Evolutionary conservation across 2,888 invertebrate species (phyloP), one percentile per base, ranked within the genome.

Genomic region (Corbicula japonica): DNA sequence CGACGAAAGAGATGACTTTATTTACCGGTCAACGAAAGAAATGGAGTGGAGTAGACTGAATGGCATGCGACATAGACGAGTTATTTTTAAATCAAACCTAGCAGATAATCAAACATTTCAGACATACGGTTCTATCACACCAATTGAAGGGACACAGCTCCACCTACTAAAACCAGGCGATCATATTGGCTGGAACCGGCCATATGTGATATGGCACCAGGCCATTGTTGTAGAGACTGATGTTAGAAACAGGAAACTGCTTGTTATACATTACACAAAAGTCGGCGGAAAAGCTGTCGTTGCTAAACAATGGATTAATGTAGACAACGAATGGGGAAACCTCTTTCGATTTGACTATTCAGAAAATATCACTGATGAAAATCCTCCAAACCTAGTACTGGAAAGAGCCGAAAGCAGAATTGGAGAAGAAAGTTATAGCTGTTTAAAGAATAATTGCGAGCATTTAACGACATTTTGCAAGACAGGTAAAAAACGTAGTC

Each of bases 161-260:
- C n/a, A n/a, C n/a, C n/a, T n/a, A n/a, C n/a, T 74, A n/a, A 18
- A 50, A 32, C 35, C 32, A 0, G 74, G 60, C 8, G 74, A 74
- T 30, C 74, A 74, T 41, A 50, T 74, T 38, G 52, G 60, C 1
- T 74, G 74, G 74, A 66, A 52, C 15, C 12, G 68, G 44, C 32
- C n/a, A n/a, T n/a, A n/a, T n/a, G n/a, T n/a, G n/a, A n/a, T n/a
- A n/a, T n/a, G n/a, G n/a, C n/a, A n/a, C n/a, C n/a, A n/a, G n/a
- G n/a, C n/a, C n/a, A n/a, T n/a, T n/a, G n/a, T n/a, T n/a, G n/a
- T n/a, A n/a, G 50, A 74, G 21, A 50, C 41, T 12, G 61, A 61
- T 48, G 8, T 32, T 6, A 2, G 26, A 35, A 50, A 50, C 6
- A 68, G 44, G n/a, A 50, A 28, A 21, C 30, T 74, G 18, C n/a